Percentiles rank a stretch among this genome's conserved stretches.
Conservation (phyloP, 2,113 vertebrate species). For the Cynopterus brachyotis region DNA sequence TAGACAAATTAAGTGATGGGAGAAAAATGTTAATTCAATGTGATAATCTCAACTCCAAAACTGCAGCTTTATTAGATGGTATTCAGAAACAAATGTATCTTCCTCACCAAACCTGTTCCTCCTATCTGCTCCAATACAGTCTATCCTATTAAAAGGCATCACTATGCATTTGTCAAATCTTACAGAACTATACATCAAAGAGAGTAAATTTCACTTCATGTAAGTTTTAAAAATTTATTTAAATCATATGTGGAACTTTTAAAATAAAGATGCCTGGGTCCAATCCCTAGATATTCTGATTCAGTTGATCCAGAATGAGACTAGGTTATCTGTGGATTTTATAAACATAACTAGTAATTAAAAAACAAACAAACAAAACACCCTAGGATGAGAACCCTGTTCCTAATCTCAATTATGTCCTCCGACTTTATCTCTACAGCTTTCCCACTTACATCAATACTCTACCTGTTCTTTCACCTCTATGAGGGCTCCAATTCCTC, state of each 20-base stretch:
- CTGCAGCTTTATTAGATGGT: not conserved
- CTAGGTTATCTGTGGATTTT: not conserved
- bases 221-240: not conserved
- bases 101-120: not conserved
- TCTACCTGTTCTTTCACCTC: not conserved
- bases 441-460: not conserved
- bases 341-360: not conserved
- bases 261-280: not conserved
- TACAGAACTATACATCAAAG: not conserved
- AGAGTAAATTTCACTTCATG: not conserved
- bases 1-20: not conserved
- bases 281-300: not conserved
- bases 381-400: not conserved
- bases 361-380: not conserved
- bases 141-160: not conserved
- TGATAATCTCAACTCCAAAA: not conserved
- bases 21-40: not conserved
- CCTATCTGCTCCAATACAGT: not conserved
- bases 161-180: conserved; percentile 17
- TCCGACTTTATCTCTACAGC: not conserved
- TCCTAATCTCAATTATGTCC: not conserved
- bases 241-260: not conserved
- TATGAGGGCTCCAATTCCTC: not conserved
- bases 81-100: conserved; percentile 18
- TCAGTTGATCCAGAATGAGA: not conserved